Evolutionary conservation across 1,140 invertebrate species (phyloP).

Genomic region (Trachymyrmex septentrionalis): DNA sequence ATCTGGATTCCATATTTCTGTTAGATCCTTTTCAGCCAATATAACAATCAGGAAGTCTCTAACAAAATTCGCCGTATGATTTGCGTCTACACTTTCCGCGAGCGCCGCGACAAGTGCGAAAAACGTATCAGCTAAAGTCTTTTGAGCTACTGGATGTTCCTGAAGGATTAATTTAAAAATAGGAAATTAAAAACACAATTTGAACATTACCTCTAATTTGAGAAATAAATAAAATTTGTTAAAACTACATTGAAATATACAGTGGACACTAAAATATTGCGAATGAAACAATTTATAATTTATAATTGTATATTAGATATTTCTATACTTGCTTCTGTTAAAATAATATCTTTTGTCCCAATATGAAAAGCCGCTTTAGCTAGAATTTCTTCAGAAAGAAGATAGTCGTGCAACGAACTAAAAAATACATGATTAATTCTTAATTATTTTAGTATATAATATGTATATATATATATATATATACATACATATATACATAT

Average conservation of each 20-base stretch:
- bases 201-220: background rate
- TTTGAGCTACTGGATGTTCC: slow-evolving; percentile 91
- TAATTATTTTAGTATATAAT: slow-evolving; percentile 12
- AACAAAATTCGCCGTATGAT: slow-evolving; percentile 91
- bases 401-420: slow-evolving; percentile 89
- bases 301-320: background rate
- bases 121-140: slow-evolving; percentile 91
- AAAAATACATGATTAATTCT: slow-evolving; percentile 41
- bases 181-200: slow-evolving; percentile 46
- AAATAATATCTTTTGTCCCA: slow-evolving; percentile 94
- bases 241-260: background rate
- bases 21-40: slow-evolving; percentile 93
- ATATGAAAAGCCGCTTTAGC: slow-evolving; percentile 91
- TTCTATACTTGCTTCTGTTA: slow-evolving; percentile 89
- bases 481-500: background rate
- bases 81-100: slow-evolving; percentile 80
- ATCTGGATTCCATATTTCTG: slow-evolving; percentile 93
- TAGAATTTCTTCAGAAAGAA: slow-evolving; percentile 90
- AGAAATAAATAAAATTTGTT: background rate
- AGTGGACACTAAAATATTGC: background rate
- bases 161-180: slow-evolving; percentile 84
- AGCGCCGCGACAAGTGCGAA: slow-evolving; percentile 94
- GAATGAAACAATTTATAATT: background rate
- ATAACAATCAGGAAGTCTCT: slow-evolving; percentile 95
- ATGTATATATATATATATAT: background rate